Base-by-base conservation (phyloP, 2,797 vertebrate genomes). In the Triplophysa yarkandensis region DNA sequence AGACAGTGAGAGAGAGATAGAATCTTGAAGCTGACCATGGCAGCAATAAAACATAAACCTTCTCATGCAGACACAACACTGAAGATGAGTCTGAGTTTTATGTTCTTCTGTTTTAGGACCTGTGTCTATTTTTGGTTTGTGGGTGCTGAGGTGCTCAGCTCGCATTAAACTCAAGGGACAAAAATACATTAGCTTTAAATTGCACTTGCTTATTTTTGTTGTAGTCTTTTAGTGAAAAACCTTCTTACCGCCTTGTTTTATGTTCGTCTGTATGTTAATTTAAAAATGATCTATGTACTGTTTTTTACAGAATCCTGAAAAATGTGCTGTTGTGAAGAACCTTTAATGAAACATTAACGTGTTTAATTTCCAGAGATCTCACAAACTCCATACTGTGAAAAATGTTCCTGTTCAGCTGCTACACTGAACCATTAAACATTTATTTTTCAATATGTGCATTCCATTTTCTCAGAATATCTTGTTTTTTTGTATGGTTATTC, bases 81-180 rank as follows among this genome's bases (percentile, higher is more conserved):
- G 32, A 55, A 28, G 46, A 55, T 55, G 50, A 32, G 19, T 46
- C 64, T 34, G 16, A 52, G 61, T 21, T 43, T 41, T 67, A 62
- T 27, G 21, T 36, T 55, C 46, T 54, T 21, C 50, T 28, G 10
- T 41, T 72, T 61, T 68, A 41, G 28, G 65, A 65, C 54, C 44
- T 10, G 21, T 2, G 55, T 25, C 71, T 77, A 66, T 82, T 82
- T 76, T 72, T 32, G 54, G 78, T 39, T 58, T 57, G 60, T 52
- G 69, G 67, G 77, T 32, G 46, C 54, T 41, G 64, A 11, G 39
- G 54, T 58, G 52, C 55, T 79, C 57, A 9, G 77, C 14, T 23
- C 71, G 64, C 71, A 66, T 65, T 71, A 61, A 72, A 77, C 77
- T 80, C 68, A 58, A 61, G 27, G 48, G 17, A 52, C 2, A 6